These are phyloP conservation scores for Trogon surrucura DNA, from an alignment of 2,113 vertebrate species.

Conservation along the genomic window DNA sequence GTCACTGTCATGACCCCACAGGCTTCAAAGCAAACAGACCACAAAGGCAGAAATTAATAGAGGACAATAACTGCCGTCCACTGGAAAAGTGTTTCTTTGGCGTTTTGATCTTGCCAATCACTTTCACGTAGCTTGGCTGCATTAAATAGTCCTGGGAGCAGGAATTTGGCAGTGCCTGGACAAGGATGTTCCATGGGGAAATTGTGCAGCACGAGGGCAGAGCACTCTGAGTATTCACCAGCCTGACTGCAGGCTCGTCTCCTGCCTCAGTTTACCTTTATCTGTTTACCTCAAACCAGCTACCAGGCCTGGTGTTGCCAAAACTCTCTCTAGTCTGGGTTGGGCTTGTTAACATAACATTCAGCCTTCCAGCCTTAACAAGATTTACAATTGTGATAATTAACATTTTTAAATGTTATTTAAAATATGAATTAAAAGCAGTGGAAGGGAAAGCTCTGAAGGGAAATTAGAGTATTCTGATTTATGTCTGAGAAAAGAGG, in stretches of 20 bases:
- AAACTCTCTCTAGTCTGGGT: not conserved
- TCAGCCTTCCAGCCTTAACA: not conserved
- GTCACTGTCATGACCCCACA: not conserved
- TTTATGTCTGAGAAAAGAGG: slow-evolving; percentile 5
- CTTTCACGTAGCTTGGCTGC: not conserved
- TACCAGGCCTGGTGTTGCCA: not conserved
- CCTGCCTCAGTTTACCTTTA: not conserved
- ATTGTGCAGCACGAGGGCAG: not conserved
- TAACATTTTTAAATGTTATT: not conserved
- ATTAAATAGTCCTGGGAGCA: not conserved
- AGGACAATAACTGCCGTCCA: not conserved
- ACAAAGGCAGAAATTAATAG: not conserved
- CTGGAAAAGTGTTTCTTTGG: not conserved
- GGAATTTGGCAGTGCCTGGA: not conserved
- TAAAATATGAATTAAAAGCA: not conserved
- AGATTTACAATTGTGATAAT: not conserved
- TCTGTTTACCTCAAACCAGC: not conserved
- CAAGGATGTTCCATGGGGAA: not conserved
- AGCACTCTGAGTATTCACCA: not conserved
- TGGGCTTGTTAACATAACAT: not conserved
- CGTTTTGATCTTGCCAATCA: not conserved
- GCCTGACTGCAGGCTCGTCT: not conserved
- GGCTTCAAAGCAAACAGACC: not conserved
- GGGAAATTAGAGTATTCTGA: not conserved
- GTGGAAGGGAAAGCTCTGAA: not conserved